Base-by-base conservation (phyloP, 2,888 invertebrate species). In the Yponomeuta evonymella region DNA sequence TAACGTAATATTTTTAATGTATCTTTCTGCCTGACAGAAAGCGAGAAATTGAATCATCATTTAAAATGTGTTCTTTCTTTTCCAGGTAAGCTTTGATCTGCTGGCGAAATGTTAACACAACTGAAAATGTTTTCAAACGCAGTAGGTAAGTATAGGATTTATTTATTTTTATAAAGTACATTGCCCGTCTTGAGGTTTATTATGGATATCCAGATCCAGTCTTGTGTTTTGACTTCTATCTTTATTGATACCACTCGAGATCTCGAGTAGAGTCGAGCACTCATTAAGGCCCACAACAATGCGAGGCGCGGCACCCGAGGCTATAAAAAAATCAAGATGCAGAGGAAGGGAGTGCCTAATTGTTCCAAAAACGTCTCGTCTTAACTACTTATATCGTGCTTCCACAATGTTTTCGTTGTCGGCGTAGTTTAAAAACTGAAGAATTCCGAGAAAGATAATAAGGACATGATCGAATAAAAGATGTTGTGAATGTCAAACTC, bases 281-380 rank as follows among this genome's bases (percentile, higher is more conserved):
- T 84, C 86, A 88, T 88, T 88, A 88, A 85, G 80, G 79, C 78
- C 78, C 76, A 83, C 82, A 90, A 90, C 89, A 90, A 91, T 90
- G 86, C 81, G 81, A 86, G 90, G 90, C 82, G 89, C 83, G 88
- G 90, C 86, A 82, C 81, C 81, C 79, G 75, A 80, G 78, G 84
- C 81, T 86, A 86, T 89, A 89, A 90, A 90, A 88, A 88, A 85
- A 86, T 86, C 85, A 86, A 89, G 86, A 88, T 82, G 80, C 78
- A 80, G 83, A 84, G 85, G 86, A 90, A 87, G 89, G 90, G 90
- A 82, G 90, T 79, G 89, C 84, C 88, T 88, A 88, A 89, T 88
- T 82, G 84, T 79, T 79, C 78, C 77, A 74, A 80, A 81, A 79
- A 73, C 73, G 72, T 73, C 72, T 70, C 70, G 67, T 23, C 67